Conservation (phyloP, 2,888 invertebrate genomes). For the Rhodophaea formosa region DNA sequence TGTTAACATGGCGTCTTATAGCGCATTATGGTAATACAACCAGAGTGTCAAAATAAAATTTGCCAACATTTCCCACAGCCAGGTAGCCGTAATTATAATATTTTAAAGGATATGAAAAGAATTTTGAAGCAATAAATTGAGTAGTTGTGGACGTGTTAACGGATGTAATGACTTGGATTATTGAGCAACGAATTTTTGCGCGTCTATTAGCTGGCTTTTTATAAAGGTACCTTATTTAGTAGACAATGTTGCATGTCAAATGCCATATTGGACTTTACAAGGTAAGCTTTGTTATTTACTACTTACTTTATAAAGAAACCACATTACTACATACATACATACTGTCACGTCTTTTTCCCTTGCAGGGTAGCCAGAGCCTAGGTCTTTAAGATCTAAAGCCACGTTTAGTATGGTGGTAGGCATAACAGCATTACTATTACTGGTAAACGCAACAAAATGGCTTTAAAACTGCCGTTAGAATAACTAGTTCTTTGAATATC, state of each 20-base stretch:
- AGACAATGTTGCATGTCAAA: not conserved
- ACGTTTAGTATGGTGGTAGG: too few relatives aligned
- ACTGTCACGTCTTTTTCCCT: too few relatives aligned
- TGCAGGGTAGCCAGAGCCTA: too few relatives aligned
- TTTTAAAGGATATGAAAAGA: conserved; percentile 49
- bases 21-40: conserved; percentile 64
- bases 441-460: conserved; percentile 1
- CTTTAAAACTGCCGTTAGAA: not conserved
- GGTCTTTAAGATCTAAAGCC: too few relatives aligned
- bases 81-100: conserved; percentile 48
- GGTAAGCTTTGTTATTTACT: not conserved
- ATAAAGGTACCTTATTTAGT: not conserved
- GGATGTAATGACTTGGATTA: conserved; percentile 58
- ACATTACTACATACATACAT: too few relatives aligned
- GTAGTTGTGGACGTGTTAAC: conserved; percentile 62
- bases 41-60: conserved; percentile 74
- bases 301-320: not conserved
- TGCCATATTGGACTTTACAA: not conserved
- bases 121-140: conserved; percentile 56
- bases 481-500: not conserved
- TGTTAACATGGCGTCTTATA: conserved; percentile 55
- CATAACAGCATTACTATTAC: not conserved
- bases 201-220: not conserved
- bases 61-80: conserved; percentile 72
- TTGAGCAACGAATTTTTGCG: conserved; percentile 7